phyloP scores from a whole-genome alignment of 2,888 invertebrate species.

The Cistogaster globosa region DNA sequence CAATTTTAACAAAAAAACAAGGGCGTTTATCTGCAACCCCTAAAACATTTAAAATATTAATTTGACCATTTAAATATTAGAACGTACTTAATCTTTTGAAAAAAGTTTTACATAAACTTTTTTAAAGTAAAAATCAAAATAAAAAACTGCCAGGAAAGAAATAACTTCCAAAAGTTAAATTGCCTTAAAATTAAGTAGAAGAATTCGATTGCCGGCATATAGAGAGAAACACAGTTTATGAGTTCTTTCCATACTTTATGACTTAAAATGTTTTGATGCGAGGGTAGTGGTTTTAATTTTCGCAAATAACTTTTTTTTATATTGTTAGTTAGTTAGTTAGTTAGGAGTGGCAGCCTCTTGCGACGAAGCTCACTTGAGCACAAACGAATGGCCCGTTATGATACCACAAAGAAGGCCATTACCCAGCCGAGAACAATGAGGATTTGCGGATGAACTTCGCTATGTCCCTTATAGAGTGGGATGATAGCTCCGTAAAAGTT shows the following conservation, averaged over 20 bases:
- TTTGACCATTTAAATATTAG: neutral
- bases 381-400: too few relatives aligned
- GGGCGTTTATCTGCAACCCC: too few relatives aligned
- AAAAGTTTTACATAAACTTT: neutral
- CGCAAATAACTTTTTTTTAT: neutral
- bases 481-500: too few relatives aligned
- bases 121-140: slow-evolving; percentile 16
- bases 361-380: too few relatives aligned
- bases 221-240: neutral
- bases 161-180: slow-evolving; percentile 61
- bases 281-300: neutral
- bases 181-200: slow-evolving; percentile 46
- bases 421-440: too few relatives aligned
- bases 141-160: neutral
- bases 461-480: too few relatives aligned
- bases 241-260: neutral
- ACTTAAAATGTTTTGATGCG: neutral
- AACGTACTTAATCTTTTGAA: neutral
- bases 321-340: too few relatives aligned
- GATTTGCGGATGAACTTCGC: too few relatives aligned
- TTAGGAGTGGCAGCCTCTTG: too few relatives aligned
- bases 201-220: slow-evolving; percentile 23
- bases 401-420: too few relatives aligned
- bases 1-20: too few relatives aligned
- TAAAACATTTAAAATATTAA: neutral